Evolutionary conservation across 1,140 invertebrate species (phyloP).

Genomic region (Philaenus spumarius): DNA sequence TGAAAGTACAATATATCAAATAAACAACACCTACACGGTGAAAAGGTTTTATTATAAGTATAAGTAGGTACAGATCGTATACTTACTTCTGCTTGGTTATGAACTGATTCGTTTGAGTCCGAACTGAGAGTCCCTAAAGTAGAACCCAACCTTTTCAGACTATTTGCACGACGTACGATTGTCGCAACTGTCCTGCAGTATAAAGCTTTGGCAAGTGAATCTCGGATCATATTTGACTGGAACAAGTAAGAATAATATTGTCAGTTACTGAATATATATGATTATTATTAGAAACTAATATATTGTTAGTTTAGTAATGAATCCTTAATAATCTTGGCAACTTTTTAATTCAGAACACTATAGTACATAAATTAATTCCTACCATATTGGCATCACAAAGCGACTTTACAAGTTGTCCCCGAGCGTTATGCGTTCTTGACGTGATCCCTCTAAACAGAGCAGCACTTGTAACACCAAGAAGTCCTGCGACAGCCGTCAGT

Average conservation of each 20-base stretch:
- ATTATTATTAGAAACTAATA: too few relatives aligned
- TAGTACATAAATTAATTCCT: constrained; percentile 28
- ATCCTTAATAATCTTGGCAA: too few relatives aligned
- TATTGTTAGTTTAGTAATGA: too few relatives aligned
- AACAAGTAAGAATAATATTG: constrained; percentile 20
- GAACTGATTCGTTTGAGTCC: constrained; percentile 85
- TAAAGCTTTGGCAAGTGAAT: constrained; percentile 85
- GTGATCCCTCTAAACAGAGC: constrained; percentile 75
- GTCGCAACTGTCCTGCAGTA: constrained; percentile 94
- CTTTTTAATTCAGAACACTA: too few relatives aligned
- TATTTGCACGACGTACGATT: constrained; percentile 87
- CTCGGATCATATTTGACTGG: constrained; percentile 75
- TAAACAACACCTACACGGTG: neutral
- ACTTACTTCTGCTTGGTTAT: constrained; percentile 69
- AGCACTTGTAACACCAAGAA: constrained; percentile 71
- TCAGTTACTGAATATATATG: too few relatives aligned
- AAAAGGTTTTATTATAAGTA: too few relatives aligned
- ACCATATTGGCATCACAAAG: constrained; percentile 76
- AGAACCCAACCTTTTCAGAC: constrained; percentile 78
- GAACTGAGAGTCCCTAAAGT: constrained; percentile 85
- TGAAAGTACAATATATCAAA: neutral
- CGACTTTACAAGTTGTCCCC: constrained; percentile 76
- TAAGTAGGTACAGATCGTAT: neutral
- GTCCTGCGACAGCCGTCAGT: constrained; percentile 72
- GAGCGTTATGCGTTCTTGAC: constrained; percentile 72